Evolutionary conservation across 2,797 vertebrate species (phyloP).

Genomic region (Sebastiscus albofasciatus): DNA sequence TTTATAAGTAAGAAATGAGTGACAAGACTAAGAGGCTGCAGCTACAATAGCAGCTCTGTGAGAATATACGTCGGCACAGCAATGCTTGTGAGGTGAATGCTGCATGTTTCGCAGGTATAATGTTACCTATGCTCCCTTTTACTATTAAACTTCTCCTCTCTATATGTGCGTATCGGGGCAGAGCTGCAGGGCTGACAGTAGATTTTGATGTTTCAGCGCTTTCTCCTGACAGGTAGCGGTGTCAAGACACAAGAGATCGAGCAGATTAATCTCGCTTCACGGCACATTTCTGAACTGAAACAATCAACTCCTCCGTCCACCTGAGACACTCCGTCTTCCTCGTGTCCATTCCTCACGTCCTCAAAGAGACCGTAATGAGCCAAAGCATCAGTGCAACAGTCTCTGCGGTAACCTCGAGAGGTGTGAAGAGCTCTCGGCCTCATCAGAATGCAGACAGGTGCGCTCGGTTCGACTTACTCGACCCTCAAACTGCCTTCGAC

Average conservation of each 20-base stretch:
- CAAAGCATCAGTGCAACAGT: neutral
- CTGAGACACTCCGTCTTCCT: neutral
- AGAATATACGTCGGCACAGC: neutral
- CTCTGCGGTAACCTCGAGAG: neutral
- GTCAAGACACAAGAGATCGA: neutral
- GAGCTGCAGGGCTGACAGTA: conserved; percentile 5
- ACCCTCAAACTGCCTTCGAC: conserved; percentile 35
- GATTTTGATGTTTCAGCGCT: conserved; percentile 23
- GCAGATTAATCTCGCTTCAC: conserved; percentile 1
- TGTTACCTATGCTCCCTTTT: neutral
- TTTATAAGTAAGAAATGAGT: neutral
- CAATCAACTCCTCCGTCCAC: neutral
- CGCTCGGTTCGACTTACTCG: conserved; percentile 20
- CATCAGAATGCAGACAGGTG: conserved; percentile 60
- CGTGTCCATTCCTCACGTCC: neutral
- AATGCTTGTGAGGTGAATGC: too few relatives aligned
- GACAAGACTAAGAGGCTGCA: neutral
- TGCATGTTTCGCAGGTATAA: too few relatives aligned
- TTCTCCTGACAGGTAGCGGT: conserved; percentile 13
- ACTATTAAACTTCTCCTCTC: neutral
- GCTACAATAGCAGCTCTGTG: neutral
- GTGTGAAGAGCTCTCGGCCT: neutral
- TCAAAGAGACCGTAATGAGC: neutral
- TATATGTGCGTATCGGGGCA: neutral
- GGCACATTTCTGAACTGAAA: neutral